Base-by-base conservation (phyloP, 2,888 invertebrate genomes). In the Eupithecia exiguata region DNA sequence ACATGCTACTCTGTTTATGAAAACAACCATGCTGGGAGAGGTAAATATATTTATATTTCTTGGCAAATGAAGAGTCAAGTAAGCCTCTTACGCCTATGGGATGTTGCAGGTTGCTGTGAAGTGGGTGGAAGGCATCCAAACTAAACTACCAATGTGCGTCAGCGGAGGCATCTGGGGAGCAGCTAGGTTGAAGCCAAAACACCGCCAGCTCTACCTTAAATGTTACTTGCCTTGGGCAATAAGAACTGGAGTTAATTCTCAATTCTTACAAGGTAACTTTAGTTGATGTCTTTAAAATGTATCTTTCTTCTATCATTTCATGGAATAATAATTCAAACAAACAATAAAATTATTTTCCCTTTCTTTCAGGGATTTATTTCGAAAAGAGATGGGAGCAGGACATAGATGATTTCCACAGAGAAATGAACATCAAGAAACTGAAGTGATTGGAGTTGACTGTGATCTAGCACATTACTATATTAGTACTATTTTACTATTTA, bases 91-190 rank as follows among this genome's bases (percentile, higher is more conserved):
- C 3, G 21, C 5, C 5, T n/a, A 5, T n/a, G 38, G 35, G n/a
- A 38, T 25, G 5, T 36, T 71, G 14, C 96, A 99, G 96, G 98
- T 99, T 9, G 96, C 98, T 16, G 97, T 99, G 7, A 99, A 99
- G 94, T 99, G 99, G 98, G 96, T 99, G 68, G 99, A 99, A 95
- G 99, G 97, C 0, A 96, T 99, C 74, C 99, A 99, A 92, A 98
- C 97, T 16, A 97, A 96, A 69, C 93, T 99, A 38, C 99, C 99
- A 0, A 99, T 99, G 99, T 99, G 99, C 87, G 95, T 98, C 76
- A 96, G 97, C 70, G 99, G 98, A 30, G 99, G 98, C 0, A 95
- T 99, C 73, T 98, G 99, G 95, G 99, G 99, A 16, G 98, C 99
- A 2, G 94, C 97, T 18, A 95, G 99, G 81, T 94, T 99, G 18